phyloP scores from a whole-genome alignment of 1,140 invertebrate genomes.

The Gonatopus flavifemur region DNA sequence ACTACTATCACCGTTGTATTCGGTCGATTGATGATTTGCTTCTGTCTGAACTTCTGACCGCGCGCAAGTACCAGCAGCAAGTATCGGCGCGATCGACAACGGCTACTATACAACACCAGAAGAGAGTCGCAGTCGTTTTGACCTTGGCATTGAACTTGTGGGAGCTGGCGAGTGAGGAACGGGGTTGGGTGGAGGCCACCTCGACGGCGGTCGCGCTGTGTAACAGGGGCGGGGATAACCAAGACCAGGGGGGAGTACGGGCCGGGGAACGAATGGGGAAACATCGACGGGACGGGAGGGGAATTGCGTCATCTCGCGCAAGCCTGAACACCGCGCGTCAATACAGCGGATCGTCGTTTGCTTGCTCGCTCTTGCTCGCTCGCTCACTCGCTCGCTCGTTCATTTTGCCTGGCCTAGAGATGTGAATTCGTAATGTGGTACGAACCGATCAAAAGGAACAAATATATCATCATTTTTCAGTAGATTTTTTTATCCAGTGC shows the following conservation, averaged over 20 bases:
- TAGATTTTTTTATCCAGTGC: too few relatives aligned
- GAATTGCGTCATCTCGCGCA: slow-evolving; percentile 53
- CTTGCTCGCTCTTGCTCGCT: slow-evolving; percentile 23
- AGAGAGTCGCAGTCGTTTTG: slow-evolving; percentile 44
- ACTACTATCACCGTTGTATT: too few relatives aligned
- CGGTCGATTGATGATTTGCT: too few relatives aligned
- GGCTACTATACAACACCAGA: too few relatives aligned
- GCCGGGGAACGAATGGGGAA: not conserved
- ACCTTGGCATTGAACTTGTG: slow-evolving; percentile 57
- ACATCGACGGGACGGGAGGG: slow-evolving; percentile 7
- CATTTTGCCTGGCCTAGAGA: too few relatives aligned
- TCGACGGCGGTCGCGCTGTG: not conserved
- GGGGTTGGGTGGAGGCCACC: slow-evolving; percentile 11
- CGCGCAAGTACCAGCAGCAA: too few relatives aligned
- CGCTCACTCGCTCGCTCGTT: not conserved
- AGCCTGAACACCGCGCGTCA: slow-evolving; percentile 44
- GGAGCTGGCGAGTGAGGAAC: slow-evolving; percentile 25
- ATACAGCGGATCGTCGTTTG: slow-evolving; percentile 41
- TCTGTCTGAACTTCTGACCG: too few relatives aligned
- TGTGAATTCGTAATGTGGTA: too few relatives aligned
- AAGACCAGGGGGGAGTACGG: slow-evolving; percentile 12
- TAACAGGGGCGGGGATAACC: slow-evolving; percentile 9
- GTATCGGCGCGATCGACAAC: slow-evolving; percentile 42
- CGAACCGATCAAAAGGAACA: too few relatives aligned
- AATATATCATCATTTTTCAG: too few relatives aligned